Evolutionary conservation across 2,888 invertebrate genomes (phyloP).

Genomic region (Oscheius sp.): DNA sequence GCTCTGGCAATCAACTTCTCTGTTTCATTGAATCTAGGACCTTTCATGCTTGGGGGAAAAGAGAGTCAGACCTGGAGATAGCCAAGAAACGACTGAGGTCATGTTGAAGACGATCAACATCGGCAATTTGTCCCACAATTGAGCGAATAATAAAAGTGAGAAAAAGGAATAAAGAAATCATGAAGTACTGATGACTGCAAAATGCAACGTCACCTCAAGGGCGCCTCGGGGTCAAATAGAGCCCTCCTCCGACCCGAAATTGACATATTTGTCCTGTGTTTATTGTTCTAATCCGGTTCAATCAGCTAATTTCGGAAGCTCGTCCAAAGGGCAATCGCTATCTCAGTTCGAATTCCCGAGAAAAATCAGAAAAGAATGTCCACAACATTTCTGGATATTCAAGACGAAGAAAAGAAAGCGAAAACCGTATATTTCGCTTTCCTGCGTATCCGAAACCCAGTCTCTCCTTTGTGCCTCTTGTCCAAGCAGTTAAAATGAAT

Average conservation of each 20-base stretch:
- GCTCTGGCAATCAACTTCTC: slow-evolving; percentile 40
- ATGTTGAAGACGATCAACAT: slow-evolving; percentile 47
- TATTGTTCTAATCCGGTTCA: slow-evolving; percentile 23
- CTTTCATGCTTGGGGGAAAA: neutral
- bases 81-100: slow-evolving; percentile 48
- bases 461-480: too few relatives aligned
- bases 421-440: too few relatives aligned
- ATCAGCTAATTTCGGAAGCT: slow-evolving; percentile 7
- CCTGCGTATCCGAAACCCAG: too few relatives aligned
- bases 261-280: slow-evolving; percentile 25
- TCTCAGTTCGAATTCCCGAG: too few relatives aligned
- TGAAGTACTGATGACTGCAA: neutral
- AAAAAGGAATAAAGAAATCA: too few relatives aligned
- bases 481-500: too few relatives aligned
- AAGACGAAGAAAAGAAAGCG: too few relatives aligned
- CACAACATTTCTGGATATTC: too few relatives aligned
- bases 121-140: slow-evolving; percentile 35
- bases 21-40: slow-evolving; percentile 42
- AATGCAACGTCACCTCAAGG: neutral
- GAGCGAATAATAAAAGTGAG: neutral
- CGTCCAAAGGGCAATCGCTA: neutral
- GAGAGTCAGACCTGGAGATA: slow-evolving; percentile 38
- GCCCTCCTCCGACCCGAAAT: neutral
- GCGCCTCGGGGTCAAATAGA: slow-evolving; percentile 22
- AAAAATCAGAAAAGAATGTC: too few relatives aligned